phyloP scores from a whole-genome alignment of 2,888 invertebrate genomes.

The Adela reaumurella region DNA sequence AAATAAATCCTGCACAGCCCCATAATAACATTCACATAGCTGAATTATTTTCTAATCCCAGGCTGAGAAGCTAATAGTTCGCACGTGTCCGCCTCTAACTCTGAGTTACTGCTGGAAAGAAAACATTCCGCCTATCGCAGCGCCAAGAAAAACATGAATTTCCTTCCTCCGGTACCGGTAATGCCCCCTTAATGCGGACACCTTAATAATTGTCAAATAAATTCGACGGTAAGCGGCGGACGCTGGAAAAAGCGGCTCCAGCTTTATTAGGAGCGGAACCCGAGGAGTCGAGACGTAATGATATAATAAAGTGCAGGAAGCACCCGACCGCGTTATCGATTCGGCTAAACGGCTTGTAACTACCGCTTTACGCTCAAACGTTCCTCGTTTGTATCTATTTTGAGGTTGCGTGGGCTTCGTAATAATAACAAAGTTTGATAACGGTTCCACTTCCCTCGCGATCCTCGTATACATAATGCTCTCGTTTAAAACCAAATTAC shows the following conservation, averaged over 20 bases:
- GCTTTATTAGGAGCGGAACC: constrained; percentile 17
- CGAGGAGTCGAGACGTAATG: constrained; percentile 7
- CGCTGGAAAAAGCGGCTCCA: constrained; percentile 33
- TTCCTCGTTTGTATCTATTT: neutral
- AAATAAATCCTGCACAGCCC: constrained; percentile 49
- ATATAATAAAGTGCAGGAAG: constrained; percentile 4
- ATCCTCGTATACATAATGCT: constrained; percentile 2
- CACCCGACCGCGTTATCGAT: constrained; percentile 3
- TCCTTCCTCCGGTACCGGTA: constrained; percentile 32
- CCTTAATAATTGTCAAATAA: constrained; percentile 55
- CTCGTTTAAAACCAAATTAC: neutral
- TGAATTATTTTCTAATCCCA: constrained; percentile 56
- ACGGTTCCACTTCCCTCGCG: neutral
- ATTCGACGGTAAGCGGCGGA: constrained; percentile 24
- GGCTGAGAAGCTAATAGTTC: constrained; percentile 51
- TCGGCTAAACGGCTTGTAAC: constrained; percentile 1
- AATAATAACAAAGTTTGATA: neutral
- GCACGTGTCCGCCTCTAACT: constrained; percentile 46
- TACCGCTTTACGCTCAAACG: neutral
- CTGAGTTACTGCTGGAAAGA: constrained; percentile 35
- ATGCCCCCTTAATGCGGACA: constrained; percentile 49
- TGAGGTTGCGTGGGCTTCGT: neutral
- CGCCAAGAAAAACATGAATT: constrained; percentile 50
- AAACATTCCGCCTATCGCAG: constrained; percentile 24
- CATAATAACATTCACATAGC: constrained; percentile 51